Conservation (phyloP, 2,888 invertebrate species). For the Leptopilina myrica region DNA sequence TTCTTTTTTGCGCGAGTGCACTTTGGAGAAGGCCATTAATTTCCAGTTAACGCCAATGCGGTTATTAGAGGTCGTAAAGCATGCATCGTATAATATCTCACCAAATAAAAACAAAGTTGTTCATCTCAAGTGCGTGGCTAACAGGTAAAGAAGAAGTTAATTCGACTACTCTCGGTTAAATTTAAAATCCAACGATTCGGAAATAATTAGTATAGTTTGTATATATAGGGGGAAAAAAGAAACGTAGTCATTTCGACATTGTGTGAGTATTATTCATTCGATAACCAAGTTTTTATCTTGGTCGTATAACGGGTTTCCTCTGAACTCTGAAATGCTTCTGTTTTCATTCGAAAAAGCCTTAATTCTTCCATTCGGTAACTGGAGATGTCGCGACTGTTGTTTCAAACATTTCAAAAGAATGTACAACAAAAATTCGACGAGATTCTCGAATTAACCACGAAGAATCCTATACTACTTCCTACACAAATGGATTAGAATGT, state of each 20-base stretch:
- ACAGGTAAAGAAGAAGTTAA: constrained; percentile 14
- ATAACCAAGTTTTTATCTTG: constrained; percentile 21
- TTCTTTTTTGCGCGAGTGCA: constrained; percentile 1
- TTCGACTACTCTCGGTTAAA: too few species aligned
- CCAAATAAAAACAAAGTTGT: constrained; percentile 20
- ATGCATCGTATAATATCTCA: constrained; percentile 36
- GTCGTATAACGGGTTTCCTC: constrained; percentile 16
- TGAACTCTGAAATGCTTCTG: constrained; percentile 30
- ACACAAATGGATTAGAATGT: constrained; percentile 40
- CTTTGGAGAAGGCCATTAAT: constrained; percentile 21
- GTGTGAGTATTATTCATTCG: constrained; percentile 21
- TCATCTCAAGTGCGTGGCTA: constrained; percentile 14
- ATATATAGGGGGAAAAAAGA: constrained; percentile 57
- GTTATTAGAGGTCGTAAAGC: constrained; percentile 40
- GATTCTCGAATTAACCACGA: constrained; percentile 36
- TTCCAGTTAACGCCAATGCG: constrained; percentile 39
- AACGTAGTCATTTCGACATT: constrained; percentile 17
- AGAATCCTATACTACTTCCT: constrained; percentile 23
- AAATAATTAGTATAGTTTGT: constrained; percentile 61
- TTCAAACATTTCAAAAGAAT: constrained; percentile 5
- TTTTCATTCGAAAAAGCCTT: constrained; percentile 34
- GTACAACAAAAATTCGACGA: constrained; percentile 19
- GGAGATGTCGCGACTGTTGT: constrained; percentile 30
- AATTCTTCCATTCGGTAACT: constrained; percentile 3
- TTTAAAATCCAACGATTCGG: constrained; percentile 26